Evolutionary conservation across 1,140 invertebrate species (phyloP), one percentile per base, ranked within the genome.

Genomic region (Acromyrmex charruanus): DNA sequence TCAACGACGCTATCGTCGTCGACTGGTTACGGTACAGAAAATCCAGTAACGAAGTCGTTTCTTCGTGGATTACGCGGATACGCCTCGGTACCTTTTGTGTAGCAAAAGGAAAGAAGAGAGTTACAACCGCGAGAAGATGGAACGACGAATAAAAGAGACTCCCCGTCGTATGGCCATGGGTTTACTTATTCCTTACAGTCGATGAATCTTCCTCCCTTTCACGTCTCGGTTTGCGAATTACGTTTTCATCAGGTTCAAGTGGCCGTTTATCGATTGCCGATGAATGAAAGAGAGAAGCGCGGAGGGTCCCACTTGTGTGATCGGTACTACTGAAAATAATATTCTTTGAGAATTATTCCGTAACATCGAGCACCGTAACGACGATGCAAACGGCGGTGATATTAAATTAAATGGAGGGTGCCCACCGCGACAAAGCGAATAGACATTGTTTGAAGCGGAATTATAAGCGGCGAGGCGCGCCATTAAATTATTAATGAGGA

Each of bases 31-130:
- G 69, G 55, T 84, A 75, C 80, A 58, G 65, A 74, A 89, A 88
- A 89, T 89, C 79, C 87, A 68, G 87, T 88, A 88, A 89, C 87
- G 87, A 89, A 85, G 88, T 88, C 87, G 77, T 89, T 85, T 85
- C 44, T 87, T 84, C 79, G 65, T 55, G 86, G 86, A 89, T 89
- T 89, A 88, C 77, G 31, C 51, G 61, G 87, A 75, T 77, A 71
- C 71, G 87, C 71, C 69, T 63, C 49, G 21, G 49, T 77, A 72
- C 71, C 79, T 49, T 89, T 88, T 88, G 65, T 72, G 65, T 31
- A 51, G 69, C 44, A 18, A 63, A 61, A 71, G 25, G 25, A 53
- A 55, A 28, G 55, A 7, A 18, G 31, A 16, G 66, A 69, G 39
- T 49, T 21, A 69, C 31, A 77, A 72, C 51, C 66, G 39, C 71